These are phyloP conservation scores for Calonectris borealis DNA, from an alignment of 2,113 vertebrate genomes.

Conservation along the genomic window DNA sequence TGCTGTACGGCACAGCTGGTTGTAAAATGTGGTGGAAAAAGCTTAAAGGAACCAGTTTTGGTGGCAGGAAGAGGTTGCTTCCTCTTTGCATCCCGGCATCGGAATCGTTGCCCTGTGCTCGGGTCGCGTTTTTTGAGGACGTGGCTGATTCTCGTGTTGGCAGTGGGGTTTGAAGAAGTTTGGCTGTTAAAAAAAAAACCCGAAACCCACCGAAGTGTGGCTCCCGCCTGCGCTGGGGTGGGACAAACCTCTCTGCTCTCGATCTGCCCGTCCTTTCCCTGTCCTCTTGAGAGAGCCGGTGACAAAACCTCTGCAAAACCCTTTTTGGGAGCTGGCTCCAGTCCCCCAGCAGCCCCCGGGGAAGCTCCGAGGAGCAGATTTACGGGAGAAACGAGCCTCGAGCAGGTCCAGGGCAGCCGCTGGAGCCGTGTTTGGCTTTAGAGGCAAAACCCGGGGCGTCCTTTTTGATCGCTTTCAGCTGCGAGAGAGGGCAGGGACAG, in stretches of 20 bases:
- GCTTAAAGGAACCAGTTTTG: neutral
- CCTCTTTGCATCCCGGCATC: neutral
- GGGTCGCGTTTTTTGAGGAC: neutral
- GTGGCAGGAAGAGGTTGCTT: neutral
- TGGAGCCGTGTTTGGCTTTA: neutral
- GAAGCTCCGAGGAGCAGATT: neutral
- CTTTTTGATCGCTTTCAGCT: neutral
- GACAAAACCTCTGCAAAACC: neutral
- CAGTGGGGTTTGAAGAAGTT: neutral
- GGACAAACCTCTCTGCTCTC: neutral
- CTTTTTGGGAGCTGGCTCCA: neutral
- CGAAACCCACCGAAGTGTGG: neutral
- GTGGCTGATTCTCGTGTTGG: accelerated
- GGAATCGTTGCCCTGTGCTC: neutral
- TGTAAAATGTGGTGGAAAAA: neutral
- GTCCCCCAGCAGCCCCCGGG: neutral
- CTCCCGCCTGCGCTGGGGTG: neutral
- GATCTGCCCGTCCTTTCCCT: neutral
- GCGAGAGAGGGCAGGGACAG: neutral
- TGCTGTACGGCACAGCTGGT: neutral
- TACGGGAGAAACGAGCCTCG: neutral
- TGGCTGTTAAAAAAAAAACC: neutral
- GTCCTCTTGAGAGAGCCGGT: neutral
- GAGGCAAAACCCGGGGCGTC: too few species aligned
- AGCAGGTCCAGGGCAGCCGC: neutral